Base-by-base conservation (phyloP, 2,888 invertebrate genomes). In the Ischnus inquisitorius region DNA sequence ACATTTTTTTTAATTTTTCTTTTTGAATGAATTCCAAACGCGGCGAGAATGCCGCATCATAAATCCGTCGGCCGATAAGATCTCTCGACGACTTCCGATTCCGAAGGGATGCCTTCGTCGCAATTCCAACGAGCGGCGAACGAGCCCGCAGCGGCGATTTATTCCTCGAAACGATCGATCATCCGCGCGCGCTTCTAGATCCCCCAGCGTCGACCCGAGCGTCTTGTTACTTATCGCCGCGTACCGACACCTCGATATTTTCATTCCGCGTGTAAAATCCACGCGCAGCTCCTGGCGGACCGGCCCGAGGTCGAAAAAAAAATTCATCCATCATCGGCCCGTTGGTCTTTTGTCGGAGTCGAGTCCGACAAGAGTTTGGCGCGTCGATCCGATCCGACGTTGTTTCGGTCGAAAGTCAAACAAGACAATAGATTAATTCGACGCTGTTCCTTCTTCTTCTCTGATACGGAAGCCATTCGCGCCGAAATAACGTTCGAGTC, bases 51-150 rank as follows among this genome's bases (percentile, higher is more conserved):
- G 54, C 69, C 34, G 54, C 83, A 46, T 79, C 75, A 79, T 79
- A 79, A 83, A 83, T 79, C 60, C 83, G 51, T 43, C 3, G 48
- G 41, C 28, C 82, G 83, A 83, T 83, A 83, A 57, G 67, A 83
- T 83, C 83, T 83, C 41, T 41, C 48, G 57, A 28, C 65, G 83
- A 83, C 83, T 83, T 83, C 83, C 83, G 83, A 83, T 83, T 83
- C 60, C 68, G 34, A 25, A n/a, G 41, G 54, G 3, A 28, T 2
- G 25, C 25, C 14, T 22, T 16, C 14, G 25, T 3, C 8, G 16
- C 12, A 51, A 54, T 39, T 54, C 14, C 54, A 34, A 57, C 41
- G 22, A 71, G 67, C 43, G 25, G 64, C 71, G 43, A 57, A 67
- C 48, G 46, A 51, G 57, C 74, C 43, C 62, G 54, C 54, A 3